Evolutionary conservation across 1,140 invertebrate genomes (phyloP).

Genomic region (Anastatus disparis): DNA sequence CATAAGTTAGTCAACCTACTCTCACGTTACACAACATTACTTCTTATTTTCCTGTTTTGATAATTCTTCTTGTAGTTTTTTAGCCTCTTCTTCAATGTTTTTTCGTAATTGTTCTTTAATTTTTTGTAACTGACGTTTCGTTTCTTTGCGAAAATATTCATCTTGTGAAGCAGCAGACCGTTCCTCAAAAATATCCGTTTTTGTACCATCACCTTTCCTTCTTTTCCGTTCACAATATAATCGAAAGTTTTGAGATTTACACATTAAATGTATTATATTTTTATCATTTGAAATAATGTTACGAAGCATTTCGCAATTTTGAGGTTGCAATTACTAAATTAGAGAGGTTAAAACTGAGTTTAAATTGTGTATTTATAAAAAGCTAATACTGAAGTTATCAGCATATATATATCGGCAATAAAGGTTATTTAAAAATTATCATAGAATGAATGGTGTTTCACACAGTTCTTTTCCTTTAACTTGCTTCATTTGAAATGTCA

Average conservation of each 20-base stretch:
- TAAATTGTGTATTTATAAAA: background rate
- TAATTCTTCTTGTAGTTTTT: background rate
- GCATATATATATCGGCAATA: background rate
- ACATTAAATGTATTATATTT: background rate
- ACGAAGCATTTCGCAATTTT: slow-evolving; percentile 19
- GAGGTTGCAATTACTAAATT: background rate
- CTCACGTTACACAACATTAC: too few relatives aligned
- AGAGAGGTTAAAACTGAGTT: background rate
- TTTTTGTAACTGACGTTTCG: slow-evolving; percentile 48
- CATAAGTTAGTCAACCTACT: too few relatives aligned
- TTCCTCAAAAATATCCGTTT: slow-evolving; percentile 57
- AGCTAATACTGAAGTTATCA: background rate
- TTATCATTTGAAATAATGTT: background rate
- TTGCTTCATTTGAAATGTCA: too few relatives aligned
- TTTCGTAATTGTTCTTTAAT: slow-evolving; percentile 36
- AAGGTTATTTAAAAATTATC: too few relatives aligned
- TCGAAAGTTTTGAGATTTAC: background rate
- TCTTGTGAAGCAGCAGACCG: slow-evolving; percentile 51
- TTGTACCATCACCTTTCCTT: slow-evolving; percentile 52
- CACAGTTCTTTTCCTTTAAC: too few relatives aligned
- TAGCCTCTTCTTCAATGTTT: slow-evolving; percentile 3
- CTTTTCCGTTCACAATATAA: slow-evolving; percentile 49
- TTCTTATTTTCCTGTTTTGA: background rate
- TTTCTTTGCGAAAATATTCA: slow-evolving; percentile 56
- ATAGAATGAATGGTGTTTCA: too few relatives aligned